Percentiles rank a stretch among this genome's conserved stretches.
Conservation (phyloP, 2,888 invertebrate genomes). For the Tipula vernalis region DNA sequence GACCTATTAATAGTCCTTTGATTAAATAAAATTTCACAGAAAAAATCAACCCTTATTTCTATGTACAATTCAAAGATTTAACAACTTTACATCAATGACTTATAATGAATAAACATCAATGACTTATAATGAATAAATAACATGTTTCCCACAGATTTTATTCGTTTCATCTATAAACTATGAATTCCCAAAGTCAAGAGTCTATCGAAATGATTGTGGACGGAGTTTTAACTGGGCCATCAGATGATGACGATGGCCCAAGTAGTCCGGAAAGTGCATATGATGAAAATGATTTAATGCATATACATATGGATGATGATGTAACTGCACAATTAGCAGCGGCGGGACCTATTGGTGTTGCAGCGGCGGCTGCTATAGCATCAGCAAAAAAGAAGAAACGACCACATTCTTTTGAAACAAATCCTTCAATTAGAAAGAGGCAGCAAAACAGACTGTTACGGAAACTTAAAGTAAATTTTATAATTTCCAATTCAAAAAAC, state of each 20-base stretch:
- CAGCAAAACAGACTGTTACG: conserved; percentile 87
- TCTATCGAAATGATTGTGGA: conserved; percentile 61
- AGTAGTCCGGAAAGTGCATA: conserved; percentile 67
- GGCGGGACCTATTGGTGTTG: conserved; percentile 94
- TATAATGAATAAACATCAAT: no score
- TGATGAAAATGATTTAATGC: conserved; percentile 72
- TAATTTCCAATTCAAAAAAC: neutral
- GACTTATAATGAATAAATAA: no score
- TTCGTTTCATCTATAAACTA: neutral
- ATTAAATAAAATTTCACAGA: no score
- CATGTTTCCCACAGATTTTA: neutral
- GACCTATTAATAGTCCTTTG: no score
- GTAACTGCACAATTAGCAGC: conserved; percentile 93
- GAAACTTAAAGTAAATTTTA: conserved; percentile 55
- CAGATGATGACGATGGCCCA: conserved; percentile 72
- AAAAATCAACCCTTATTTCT: no score
- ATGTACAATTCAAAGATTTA: no score
- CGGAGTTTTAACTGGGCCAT: conserved; percentile 45
- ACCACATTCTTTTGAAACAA: conserved; percentile 93
- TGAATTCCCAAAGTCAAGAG: conserved; percentile 37
- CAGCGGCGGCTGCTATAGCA: conserved; percentile 92
- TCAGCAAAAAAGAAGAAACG: conserved; percentile 91
- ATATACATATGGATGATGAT: conserved; percentile 79
- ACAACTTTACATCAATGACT: no score
- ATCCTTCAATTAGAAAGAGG: conserved; percentile 88